Conservation (phyloP, 1,140 invertebrate genomes). For the Hormaphis cornu region DNA sequence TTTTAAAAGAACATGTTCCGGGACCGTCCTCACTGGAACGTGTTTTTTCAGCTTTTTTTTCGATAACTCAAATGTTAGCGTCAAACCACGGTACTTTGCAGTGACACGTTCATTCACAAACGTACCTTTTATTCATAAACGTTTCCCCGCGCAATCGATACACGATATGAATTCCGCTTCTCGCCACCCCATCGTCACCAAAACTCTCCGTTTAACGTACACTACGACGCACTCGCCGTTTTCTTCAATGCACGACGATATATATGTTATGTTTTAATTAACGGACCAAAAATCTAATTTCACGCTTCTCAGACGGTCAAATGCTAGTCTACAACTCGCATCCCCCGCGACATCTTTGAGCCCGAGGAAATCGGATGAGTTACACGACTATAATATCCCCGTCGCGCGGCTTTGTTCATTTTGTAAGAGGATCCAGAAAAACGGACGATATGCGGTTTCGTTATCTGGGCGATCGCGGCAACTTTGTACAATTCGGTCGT, state of each 20-base stretch:
- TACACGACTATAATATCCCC: background rate
- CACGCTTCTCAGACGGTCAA: constrained; percentile 20
- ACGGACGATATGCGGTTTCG: too few species aligned
- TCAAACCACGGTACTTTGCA: background rate
- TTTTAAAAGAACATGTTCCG: too few species aligned
- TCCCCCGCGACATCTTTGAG: too few species aligned
- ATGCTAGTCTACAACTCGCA: too few species aligned
- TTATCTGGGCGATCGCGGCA: too few species aligned
- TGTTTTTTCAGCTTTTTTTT: background rate
- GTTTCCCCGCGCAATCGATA: background rate
- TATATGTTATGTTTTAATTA: constrained; percentile 30
- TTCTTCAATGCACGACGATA: background rate
- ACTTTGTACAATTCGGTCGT: too few species aligned
- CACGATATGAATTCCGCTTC: background rate
- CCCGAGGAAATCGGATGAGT: too few species aligned
- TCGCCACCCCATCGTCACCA: too few species aligned
- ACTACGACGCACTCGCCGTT: background rate
- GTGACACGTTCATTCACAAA: background rate
- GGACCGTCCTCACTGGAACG: too few species aligned
- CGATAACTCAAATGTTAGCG: background rate
- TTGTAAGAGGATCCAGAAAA: too few species aligned
- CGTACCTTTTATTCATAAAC: background rate
- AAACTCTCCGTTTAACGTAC: background rate
- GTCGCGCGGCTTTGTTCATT: too few species aligned
- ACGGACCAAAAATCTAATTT: constrained; percentile 11